Conservation (phyloP, 2,888 invertebrate genomes). For the Chesias legatella region DNA sequence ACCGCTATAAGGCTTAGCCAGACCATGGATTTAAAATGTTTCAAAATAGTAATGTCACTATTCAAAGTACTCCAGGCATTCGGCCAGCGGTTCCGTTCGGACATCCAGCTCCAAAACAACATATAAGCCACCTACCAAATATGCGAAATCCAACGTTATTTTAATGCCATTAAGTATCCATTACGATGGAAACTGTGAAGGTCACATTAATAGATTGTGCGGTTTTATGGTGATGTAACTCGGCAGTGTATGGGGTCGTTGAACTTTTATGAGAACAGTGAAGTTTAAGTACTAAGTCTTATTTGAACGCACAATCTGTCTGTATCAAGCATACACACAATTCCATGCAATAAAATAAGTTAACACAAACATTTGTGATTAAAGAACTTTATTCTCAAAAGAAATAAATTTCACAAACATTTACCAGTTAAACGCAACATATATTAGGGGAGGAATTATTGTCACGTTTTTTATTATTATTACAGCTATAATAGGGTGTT, state of each 20-base stretch:
- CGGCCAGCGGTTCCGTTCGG: conserved; percentile 41
- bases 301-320: no score
- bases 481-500: no score
- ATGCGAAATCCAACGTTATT: conserved; percentile 34
- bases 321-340: no score
- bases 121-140: conserved; percentile 4
- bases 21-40: no score
- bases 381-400: no score
- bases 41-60: conserved; percentile 5
- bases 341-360: no score
- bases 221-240: conserved; percentile 37
- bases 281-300: background rate
- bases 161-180: conserved; percentile 14
- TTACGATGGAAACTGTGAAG: conserved; percentile 25
- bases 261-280: conserved; percentile 18
- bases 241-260: conserved; percentile 21
- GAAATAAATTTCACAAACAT: no score
- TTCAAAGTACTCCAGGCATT: conserved; percentile 35
- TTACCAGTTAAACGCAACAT: no score
- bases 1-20: no score
- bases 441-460: no score
- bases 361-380: no score
- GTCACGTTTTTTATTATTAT: no score
- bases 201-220: conserved; percentile 25
- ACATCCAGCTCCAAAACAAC: conserved; percentile 3